phyloP scores from a whole-genome alignment of 2,797 vertebrate species.

The Siniperca scherzeri region DNA sequence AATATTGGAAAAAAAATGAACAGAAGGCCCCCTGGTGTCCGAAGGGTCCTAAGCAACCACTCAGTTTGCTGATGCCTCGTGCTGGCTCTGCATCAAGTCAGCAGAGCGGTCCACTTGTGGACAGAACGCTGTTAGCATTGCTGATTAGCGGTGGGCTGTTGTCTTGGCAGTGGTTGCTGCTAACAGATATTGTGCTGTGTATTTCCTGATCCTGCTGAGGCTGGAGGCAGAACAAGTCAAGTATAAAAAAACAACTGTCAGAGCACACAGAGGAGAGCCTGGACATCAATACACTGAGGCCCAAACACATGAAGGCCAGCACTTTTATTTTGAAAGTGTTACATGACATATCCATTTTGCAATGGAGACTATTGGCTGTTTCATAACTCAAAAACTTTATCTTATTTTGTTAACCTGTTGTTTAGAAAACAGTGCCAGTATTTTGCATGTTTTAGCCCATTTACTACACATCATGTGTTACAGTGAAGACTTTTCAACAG shows the following conservation, averaged over 20 bases:
- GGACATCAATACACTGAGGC: slow-evolving; percentile 8
- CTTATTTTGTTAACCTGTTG: not conserved
- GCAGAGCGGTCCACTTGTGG: slow-evolving; percentile 38
- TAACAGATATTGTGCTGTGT: slow-evolving; percentile 39
- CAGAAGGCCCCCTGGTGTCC: not conserved
- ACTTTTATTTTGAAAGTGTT: slow-evolving; percentile 15
- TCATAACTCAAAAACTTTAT: not conserved
- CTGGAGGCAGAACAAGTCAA: slow-evolving; percentile 42
- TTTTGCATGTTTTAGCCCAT: not conserved
- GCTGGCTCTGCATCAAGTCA: slow-evolving; percentile 51
- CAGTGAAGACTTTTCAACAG: not conserved
- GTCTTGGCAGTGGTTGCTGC: slow-evolving; percentile 62
- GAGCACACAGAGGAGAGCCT: slow-evolving; percentile 41
- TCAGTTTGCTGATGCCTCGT: slow-evolving; percentile 16
- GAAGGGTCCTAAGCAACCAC: slow-evolving; percentile 38
- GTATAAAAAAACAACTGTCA: slow-evolving; percentile 43
- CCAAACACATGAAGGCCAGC: not conserved
- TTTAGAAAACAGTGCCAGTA: not conserved
- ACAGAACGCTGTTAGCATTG: slow-evolving; percentile 52
- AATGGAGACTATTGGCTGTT: not conserved
- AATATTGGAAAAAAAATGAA: not conserved
- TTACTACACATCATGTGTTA: too few species aligned
- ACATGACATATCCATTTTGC: not conserved
- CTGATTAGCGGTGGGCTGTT: slow-evolving; percentile 55
- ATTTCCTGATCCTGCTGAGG: slow-evolving; percentile 71